Conservation (phyloP, 1,140 invertebrate genomes). For the Nasonia giraulti region DNA sequence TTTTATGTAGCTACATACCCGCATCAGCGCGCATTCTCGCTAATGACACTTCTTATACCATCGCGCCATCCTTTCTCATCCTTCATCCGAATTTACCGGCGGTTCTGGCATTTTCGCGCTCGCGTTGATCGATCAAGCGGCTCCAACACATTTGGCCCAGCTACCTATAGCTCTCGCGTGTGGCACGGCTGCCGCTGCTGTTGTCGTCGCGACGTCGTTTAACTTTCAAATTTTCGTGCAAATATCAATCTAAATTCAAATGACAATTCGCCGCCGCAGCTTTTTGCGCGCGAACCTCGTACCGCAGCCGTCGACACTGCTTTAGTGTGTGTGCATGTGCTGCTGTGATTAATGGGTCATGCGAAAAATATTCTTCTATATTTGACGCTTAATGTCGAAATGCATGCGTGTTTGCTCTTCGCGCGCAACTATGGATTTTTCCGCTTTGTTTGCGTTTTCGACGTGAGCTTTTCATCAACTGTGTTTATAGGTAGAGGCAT, state of each 20-base stretch:
- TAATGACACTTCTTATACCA: slow-evolving; percentile 9
- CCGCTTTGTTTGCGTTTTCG: not conserved
- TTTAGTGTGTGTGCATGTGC: not conserved
- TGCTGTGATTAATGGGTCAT: slow-evolving; percentile 23
- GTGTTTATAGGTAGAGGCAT: too few species aligned
- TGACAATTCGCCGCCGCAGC: not conserved
- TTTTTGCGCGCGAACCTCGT: not conserved
- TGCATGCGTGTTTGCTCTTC: not conserved
- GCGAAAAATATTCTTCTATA: slow-evolving; percentile 17
- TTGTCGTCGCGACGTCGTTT: not conserved
- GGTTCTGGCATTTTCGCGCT: not conserved
- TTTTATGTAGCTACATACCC: not conserved
- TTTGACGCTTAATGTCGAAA: not conserved
- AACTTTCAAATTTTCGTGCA: slow-evolving; percentile 39
- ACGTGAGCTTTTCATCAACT: not conserved
- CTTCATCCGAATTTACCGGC: not conserved
- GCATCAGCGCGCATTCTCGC: not conserved
- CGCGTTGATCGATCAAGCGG: not conserved
- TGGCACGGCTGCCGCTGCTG: not conserved
- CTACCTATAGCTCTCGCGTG: not conserved
- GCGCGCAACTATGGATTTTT: not conserved
- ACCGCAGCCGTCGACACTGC: not conserved
- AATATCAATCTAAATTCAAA: slow-evolving; percentile 45
- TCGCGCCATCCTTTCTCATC: not conserved
- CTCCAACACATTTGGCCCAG: too few species aligned